phyloP scores from a whole-genome alignment of 1,140 invertebrate species.

The Trachymyrmex cornetzi region DNA sequence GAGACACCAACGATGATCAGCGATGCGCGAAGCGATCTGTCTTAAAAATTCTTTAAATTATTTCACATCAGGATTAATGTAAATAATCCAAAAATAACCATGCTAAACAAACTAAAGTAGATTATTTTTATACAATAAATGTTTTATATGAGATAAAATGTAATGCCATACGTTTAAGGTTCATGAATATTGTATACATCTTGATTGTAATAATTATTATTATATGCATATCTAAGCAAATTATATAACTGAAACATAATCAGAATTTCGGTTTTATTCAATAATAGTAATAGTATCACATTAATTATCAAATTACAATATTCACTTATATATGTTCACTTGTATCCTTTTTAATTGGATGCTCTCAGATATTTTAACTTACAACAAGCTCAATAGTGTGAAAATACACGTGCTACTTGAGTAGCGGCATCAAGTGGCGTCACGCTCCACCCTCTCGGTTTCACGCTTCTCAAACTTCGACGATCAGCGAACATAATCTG shows the following conservation, averaged over 20 bases:
- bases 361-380: neutral
- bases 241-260: neutral
- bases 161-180: neutral
- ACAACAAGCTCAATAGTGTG: conserved; percentile 62
- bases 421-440: conserved; percentile 72
- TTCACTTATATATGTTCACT: neutral
- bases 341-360: neutral
- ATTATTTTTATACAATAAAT: neutral
- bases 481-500: conserved; percentile 82
- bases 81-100: neutral
- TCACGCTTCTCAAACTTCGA: conserved; percentile 80
- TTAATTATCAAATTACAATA: conserved; percentile 18
- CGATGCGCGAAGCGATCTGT: neutral
- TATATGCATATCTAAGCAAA: neutral
- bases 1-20: neutral
- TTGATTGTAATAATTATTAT: neutral
- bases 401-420: conserved; percentile 71
- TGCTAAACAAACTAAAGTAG: neutral
- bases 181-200: neutral
- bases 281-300: neutral
- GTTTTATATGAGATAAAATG: neutral
- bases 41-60: neutral
- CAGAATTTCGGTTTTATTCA: neutral
- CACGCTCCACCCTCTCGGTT: conserved; percentile 81
- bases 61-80: neutral